Percentiles rank a stretch among this genome's conserved stretches.
Conservation (phyloP, 2,888 invertebrate genomes). For the Heliconius sara region DNA sequence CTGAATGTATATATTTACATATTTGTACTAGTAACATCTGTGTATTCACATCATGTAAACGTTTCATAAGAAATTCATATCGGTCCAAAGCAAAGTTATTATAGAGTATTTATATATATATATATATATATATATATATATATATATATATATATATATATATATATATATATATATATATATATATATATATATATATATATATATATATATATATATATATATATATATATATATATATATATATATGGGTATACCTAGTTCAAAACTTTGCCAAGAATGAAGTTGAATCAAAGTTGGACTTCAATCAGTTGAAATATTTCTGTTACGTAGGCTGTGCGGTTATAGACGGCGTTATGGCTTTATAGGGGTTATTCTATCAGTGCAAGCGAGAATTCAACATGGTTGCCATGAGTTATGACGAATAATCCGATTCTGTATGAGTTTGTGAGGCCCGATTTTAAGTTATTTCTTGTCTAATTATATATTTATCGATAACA, state of each 20-base stretch:
- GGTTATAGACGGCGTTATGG: slow-evolving; percentile 27
- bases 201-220: no score
- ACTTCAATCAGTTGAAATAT: slow-evolving; percentile 13
- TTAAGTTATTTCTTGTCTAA: no score
- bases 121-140: no score
- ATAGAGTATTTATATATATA: neutral
- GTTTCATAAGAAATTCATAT: neutral
- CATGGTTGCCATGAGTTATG: slow-evolving; percentile 2
- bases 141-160: no score
- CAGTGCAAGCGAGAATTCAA: slow-evolving; percentile 35
- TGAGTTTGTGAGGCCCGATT: neutral
- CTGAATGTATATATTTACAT: neutral
- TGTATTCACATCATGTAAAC: neutral
- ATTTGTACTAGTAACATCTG: neutral
- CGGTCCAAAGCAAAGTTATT: neutral
- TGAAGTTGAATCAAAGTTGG: neutral
- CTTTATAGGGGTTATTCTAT: slow-evolving; percentile 35
- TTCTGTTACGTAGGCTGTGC: slow-evolving; percentile 1
- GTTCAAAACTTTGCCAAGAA: neutral
- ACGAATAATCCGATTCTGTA: neutral
- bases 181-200: no score
- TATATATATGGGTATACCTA: neutral
- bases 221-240: no score
- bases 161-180: no score
- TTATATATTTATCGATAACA: no score